These are phyloP conservation scores for Eubasilissa splendida DNA, from an alignment of 2,888 invertebrate genomes.

Conservation along the genomic window DNA sequence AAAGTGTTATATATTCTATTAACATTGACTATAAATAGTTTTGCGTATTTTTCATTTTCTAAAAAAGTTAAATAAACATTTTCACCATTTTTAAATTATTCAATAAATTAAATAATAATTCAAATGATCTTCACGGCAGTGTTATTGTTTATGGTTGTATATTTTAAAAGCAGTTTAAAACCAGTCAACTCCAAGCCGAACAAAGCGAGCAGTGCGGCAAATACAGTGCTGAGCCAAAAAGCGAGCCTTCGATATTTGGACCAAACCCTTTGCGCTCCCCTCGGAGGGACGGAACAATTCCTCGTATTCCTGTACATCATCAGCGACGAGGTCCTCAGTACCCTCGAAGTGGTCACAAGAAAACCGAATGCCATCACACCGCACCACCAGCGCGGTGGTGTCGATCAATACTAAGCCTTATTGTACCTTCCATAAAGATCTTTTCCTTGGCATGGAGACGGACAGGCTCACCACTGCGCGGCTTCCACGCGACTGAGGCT, in stretches of 20 bases:
- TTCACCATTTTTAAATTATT: too few relatives aligned
- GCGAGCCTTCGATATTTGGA: conserved; percentile 33
- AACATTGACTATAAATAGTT: too few relatives aligned
- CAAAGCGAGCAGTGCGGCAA: conserved; percentile 24
- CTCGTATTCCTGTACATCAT: conserved; percentile 51
- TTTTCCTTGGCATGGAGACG: conserved; percentile 37
- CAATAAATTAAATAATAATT: too few relatives aligned
- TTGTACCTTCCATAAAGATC: conserved; percentile 46
- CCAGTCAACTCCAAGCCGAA: not conserved
- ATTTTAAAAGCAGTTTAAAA: too few relatives aligned
- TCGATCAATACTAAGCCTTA: conserved; percentile 43
- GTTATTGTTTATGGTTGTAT: too few relatives aligned
- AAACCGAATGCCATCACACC: conserved; percentile 38
- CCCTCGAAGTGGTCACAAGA: conserved; percentile 27
- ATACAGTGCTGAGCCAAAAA: conserved; percentile 38
- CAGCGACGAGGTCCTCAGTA: conserved; percentile 40
- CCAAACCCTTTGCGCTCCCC: conserved; percentile 38
- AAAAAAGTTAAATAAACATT: too few relatives aligned
- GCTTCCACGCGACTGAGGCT: conserved; percentile 43
- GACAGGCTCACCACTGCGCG: conserved; percentile 34
- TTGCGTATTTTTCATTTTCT: too few relatives aligned
- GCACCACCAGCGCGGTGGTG: conserved; percentile 16
- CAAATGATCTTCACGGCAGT: too few relatives aligned
- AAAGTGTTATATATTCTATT: too few relatives aligned
- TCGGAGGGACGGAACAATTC: conserved; percentile 43